Base-by-base conservation (phyloP, 1,140 invertebrate species). In the Neodiprion fabricii region DNA sequence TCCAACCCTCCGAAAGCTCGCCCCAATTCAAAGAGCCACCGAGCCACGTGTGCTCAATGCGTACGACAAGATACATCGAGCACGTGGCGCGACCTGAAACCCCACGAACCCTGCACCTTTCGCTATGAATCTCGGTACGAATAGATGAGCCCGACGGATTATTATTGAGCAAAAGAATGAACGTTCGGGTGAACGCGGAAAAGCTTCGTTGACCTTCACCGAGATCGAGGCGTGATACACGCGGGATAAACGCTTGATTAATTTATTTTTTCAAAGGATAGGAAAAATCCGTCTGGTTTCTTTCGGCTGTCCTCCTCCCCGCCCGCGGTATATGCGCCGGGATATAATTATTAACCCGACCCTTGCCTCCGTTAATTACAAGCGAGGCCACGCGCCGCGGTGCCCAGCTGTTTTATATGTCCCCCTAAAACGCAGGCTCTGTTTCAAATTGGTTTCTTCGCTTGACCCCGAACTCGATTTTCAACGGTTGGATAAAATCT, bases 21-120 rank as follows among this genome's bases (percentile, higher is more conserved):
- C 48, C 65, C 61, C 72, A 47, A 23, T 21, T 50, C 65, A 61
- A 68, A 70, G 72, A 49, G 47, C 72, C 23, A 75, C 65, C 40
- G 82, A 78, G 80, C 83, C 83, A 82, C 81, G 83, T 85, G 85
- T 79, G 74, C 76, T 83, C 80, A 78, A 83, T 81, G 79, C 80
- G 78, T 83, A 75, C 79, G 80, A 61, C 53, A 61, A 61, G 53
- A 61, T 17, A 61, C 53, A 61, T 61, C 53, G 53, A 12, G 53
- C 53, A 61, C 53, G 53, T 61, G 53, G 53, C 53, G 53, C n/a
- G 11, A 14, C 53, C 53, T 61, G 53, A 61, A 17, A 12, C 53
- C 28, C 28, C 28, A 40, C 28, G 28, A 40, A 40, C 28, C 28
- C 17, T 21, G 17, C 28, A 40, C 28, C 28, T 40, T 40, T 40